These are phyloP conservation scores for Quiscalus mexicanus DNA, from an alignment of 2,113 vertebrate species.

Conservation along the genomic window DNA sequence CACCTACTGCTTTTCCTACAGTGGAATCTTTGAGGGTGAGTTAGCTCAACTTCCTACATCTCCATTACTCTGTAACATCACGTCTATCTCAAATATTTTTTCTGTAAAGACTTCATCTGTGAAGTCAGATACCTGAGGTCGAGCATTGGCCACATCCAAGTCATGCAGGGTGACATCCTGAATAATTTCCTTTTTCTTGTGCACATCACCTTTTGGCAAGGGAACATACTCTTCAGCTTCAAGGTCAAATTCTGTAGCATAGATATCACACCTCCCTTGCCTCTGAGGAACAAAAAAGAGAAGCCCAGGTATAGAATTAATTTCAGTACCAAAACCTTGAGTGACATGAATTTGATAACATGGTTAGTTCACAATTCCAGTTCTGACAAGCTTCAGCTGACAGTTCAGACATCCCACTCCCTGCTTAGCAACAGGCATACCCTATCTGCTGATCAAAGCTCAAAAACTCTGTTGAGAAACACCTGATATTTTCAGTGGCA, in stretches of 20 bases:
- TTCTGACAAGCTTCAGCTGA: constrained; percentile 69
- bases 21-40: background rate
- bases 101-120: background rate
- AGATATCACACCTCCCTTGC: constrained; percentile 97
- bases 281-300: constrained; percentile 78
- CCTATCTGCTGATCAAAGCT: constrained; percentile 76
- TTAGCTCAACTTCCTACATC: background rate
- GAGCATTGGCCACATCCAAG: constrained; percentile 93
- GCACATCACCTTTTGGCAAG: constrained; percentile 96
- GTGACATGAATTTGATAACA: constrained; percentile 41
- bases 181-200: constrained; percentile 99
- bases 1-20: background rate
- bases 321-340: constrained; percentile 64
- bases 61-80: background rate
- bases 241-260: constrained; percentile 98
- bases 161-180: constrained; percentile 98
- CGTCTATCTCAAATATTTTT: background rate
- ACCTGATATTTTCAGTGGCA: constrained; percentile 52
- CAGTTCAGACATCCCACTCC: constrained; percentile 71
- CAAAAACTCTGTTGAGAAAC: constrained; percentile 54
- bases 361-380: constrained; percentile 61
- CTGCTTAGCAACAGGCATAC: constrained; percentile 48
- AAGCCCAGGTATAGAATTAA: constrained; percentile 65
- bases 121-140: constrained; percentile 86
- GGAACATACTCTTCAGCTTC: constrained; percentile 99